These are phyloP conservation scores for Actinostola sp. DNA, from an alignment of 92 coral and sea anemone species.

Conservation along the genomic window DNA sequence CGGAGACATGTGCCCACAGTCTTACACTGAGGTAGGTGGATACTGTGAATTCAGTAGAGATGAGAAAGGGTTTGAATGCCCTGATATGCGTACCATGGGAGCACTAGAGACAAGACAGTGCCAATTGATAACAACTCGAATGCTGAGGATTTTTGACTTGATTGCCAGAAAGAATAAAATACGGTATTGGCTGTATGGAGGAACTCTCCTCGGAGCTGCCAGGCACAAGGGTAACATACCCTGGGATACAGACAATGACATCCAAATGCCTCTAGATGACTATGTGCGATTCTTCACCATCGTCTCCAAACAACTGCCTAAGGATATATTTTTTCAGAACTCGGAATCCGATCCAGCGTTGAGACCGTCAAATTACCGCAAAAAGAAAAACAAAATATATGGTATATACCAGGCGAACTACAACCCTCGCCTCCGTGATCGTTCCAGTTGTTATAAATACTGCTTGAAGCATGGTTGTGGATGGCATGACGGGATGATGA, in stretches of 20 bases:
- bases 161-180: slow-evolving; percentile 35
- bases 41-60: slow-evolving; percentile 26
- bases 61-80: slow-evolving; percentile 26
- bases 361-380: slow-evolving; percentile 28
- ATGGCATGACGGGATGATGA: slow-evolving; percentile 57
- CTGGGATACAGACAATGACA: slow-evolving; percentile 48
- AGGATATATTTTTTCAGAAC: slow-evolving; percentile 54
- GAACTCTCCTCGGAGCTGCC: slow-evolving; percentile 50
- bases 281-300: slow-evolving; percentile 27
- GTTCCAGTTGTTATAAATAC: slow-evolving; percentile 41
- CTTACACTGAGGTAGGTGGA: slow-evolving; percentile 36
- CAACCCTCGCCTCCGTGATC: slow-evolving; percentile 51
- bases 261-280: slow-evolving; percentile 40
- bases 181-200: slow-evolving; percentile 41
- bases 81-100: slow-evolving; percentile 44
- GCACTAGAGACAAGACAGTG: slow-evolving; percentile 11
- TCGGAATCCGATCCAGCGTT: slow-evolving; percentile 39
- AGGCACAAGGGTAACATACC: slow-evolving; percentile 48
- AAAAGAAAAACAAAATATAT: slow-evolving; percentile 16
- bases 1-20: slow-evolving; percentile 47
- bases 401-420: slow-evolving; percentile 31
- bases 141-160: slow-evolving; percentile 40
- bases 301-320: slow-evolving; percentile 34
- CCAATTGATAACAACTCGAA: slow-evolving; percentile 33
- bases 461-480: slow-evolving; percentile 38